These are phyloP conservation scores for Leiothrix lutea DNA, from an alignment of 2,113 vertebrate species.

Conservation along the genomic window DNA sequence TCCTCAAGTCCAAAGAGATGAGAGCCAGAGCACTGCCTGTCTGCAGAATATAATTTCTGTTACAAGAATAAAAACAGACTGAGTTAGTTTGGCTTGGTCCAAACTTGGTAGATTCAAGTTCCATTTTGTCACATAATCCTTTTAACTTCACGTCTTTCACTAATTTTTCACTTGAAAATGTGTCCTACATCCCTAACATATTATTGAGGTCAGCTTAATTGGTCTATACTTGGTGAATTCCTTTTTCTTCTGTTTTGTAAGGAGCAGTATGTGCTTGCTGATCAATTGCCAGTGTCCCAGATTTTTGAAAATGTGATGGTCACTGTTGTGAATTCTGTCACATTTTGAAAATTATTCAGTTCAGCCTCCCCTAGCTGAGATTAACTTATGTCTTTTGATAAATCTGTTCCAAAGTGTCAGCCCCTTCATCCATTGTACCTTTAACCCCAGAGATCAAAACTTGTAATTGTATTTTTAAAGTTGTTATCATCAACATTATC, in stretches of 20 bases:
- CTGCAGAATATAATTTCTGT: not conserved
- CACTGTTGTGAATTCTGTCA: not conserved
- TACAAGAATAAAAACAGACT: not conserved
- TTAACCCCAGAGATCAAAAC: not conserved
- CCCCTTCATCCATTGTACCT: not conserved
- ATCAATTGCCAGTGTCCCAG: not conserved
- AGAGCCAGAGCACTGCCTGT: not conserved
- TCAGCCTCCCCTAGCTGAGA: not conserved
- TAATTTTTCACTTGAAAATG: not conserved
- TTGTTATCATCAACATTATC: not conserved
- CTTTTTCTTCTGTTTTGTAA: not conserved
- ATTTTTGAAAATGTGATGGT: not conserved
- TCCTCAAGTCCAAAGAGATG: not conserved
- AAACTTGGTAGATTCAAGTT: not conserved
- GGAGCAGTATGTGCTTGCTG: not conserved
- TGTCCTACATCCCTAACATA: not conserved
- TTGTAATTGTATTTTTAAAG: not conserved
- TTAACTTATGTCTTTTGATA: not conserved
- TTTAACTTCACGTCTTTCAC: not conserved
- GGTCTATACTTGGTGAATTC: not conserved
- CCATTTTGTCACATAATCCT: not conserved
- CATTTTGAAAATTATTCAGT: not conserved
- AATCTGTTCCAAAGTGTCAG: not conserved
- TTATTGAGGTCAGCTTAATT: not conserved
- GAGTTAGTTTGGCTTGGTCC: not conserved